A percentile compares a stretch with the other conserved stretches of the same genome.
Conservation (phyloP, 2,797 vertebrate species). For the Xerus rutilus region DNA sequence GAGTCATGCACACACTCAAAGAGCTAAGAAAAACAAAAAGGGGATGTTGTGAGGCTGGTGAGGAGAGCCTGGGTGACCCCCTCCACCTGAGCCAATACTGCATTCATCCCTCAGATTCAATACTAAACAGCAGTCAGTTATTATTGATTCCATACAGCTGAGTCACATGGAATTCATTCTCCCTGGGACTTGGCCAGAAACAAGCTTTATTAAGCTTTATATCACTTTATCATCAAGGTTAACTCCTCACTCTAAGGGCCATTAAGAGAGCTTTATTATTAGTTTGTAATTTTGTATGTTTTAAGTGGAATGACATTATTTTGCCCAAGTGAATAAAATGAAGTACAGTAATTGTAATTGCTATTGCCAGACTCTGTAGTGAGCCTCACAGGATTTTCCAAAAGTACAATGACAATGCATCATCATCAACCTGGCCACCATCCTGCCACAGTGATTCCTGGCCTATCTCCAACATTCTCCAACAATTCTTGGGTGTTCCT, state of each 20-base stretch:
- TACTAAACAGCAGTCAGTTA: constrained; percentile 30
- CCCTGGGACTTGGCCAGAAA: constrained; percentile 71
- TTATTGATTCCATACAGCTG: constrained; percentile 64
- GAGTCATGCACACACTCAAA: background rate
- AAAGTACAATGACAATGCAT: constrained; percentile 79
- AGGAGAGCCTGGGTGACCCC: background rate
- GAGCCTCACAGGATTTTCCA: constrained; percentile 77
- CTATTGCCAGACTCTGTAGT: constrained; percentile 72
- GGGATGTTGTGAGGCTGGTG: background rate
- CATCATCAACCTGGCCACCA: constrained; percentile 76
- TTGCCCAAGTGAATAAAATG: constrained; percentile 84
- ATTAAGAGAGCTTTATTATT: constrained; percentile 82
- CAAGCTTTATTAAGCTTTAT: constrained; percentile 79
- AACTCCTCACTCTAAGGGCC: constrained; percentile 80
- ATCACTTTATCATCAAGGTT: constrained; percentile 83
- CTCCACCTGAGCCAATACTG: background rate
- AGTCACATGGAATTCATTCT: constrained; percentile 69
- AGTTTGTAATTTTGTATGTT: constrained; percentile 83
- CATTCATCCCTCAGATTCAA: background rate
- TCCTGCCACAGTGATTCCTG: constrained; percentile 56
- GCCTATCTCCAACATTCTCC: constrained; percentile 68
- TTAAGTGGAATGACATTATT: constrained; percentile 84
- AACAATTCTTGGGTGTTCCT: constrained; percentile 67
- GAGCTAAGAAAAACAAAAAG: background rate
- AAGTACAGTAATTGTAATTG: constrained; percentile 82